Conservation (phyloP, 2,113 vertebrate genomes). For the Varanus salvator region DNA sequence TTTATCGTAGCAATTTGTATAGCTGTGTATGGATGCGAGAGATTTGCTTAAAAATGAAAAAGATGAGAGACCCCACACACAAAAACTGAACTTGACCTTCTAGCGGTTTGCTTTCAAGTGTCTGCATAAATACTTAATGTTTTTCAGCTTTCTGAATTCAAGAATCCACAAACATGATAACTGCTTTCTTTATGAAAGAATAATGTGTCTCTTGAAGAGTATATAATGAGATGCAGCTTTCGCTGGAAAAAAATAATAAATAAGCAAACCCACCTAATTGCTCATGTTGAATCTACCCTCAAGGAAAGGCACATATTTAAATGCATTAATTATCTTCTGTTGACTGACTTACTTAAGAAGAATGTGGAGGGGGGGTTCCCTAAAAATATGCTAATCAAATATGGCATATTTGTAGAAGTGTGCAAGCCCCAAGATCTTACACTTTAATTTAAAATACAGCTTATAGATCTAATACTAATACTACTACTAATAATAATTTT, state of each 20-base stretch:
- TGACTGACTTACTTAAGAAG: conserved; percentile 61
- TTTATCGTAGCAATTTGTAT: conserved; percentile 25
- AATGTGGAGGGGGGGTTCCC: background rate
- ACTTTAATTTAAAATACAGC: conserved; percentile 56
- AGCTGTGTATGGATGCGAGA: conserved; percentile 32
- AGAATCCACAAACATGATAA: conserved; percentile 69
- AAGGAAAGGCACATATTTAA: conserved; percentile 62
- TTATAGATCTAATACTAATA: background rate
- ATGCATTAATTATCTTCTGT: conserved; percentile 62
- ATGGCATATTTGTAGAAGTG: conserved; percentile 45
- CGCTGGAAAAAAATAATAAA: conserved; percentile 45
- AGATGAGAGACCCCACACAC: background rate
- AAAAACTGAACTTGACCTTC: conserved; percentile 47
- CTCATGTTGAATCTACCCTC: conserved; percentile 46
- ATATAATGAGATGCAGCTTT: conserved; percentile 53
- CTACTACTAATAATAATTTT: conserved; percentile 26
- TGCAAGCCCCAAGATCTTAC: background rate
- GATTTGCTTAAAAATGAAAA: conserved; percentile 2
- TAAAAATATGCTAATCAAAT: conserved; percentile 60
- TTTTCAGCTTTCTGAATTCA: conserved; percentile 54
- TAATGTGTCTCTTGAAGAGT: conserved; percentile 45
- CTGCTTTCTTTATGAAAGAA: conserved; percentile 62
- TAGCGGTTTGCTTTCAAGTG: conserved; percentile 41
- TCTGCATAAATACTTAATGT: conserved; percentile 66
- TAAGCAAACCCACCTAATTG: conserved; percentile 45